Evolutionary conservation across 2,797 vertebrate species (phyloP).

Genomic region (Oophaga sylvatica): DNA sequence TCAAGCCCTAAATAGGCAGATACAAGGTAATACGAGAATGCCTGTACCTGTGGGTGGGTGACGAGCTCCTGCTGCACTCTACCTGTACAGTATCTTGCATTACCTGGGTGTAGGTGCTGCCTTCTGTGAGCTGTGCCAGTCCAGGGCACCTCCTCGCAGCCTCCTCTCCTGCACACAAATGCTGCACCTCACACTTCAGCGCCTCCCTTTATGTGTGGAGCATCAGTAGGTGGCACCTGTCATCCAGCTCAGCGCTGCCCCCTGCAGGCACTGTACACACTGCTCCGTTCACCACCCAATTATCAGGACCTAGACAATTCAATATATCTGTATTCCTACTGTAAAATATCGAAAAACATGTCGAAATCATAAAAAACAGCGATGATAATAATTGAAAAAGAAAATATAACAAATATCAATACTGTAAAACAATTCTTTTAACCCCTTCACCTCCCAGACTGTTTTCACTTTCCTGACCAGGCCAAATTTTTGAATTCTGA

Average conservation of each 20-base stretch:
- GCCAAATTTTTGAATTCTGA: too few species aligned
- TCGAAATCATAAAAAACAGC: too few species aligned
- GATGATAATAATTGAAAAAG: too few species aligned
- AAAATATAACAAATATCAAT: too few species aligned
- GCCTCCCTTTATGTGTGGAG: constrained; percentile 40
- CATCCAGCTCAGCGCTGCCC: constrained; percentile 5
- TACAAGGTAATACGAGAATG: not conserved
- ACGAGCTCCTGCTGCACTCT: not conserved
- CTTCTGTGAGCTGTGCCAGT: constrained; percentile 11
- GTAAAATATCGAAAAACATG: too few species aligned
- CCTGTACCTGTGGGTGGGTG: not conserved
- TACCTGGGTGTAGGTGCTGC: constrained; percentile 31
- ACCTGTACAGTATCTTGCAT: not conserved
- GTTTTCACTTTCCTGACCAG: too few species aligned
- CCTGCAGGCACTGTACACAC: not conserved
- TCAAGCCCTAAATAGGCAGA: not conserved
- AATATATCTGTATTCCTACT: too few species aligned
- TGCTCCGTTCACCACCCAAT: constrained; percentile 1
- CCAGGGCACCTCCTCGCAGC: not conserved
- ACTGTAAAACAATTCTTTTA: too few species aligned
- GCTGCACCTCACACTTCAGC: not conserved
- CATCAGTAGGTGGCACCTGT: constrained; percentile 19
- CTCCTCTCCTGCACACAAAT: constrained; percentile 12
- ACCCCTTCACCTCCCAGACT: too few species aligned
- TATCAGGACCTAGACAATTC: not conserved